Evolutionary conservation across 2,113 vertebrate species (phyloP).

Genomic region (Gymnobelideus leadbeateri): DNA sequence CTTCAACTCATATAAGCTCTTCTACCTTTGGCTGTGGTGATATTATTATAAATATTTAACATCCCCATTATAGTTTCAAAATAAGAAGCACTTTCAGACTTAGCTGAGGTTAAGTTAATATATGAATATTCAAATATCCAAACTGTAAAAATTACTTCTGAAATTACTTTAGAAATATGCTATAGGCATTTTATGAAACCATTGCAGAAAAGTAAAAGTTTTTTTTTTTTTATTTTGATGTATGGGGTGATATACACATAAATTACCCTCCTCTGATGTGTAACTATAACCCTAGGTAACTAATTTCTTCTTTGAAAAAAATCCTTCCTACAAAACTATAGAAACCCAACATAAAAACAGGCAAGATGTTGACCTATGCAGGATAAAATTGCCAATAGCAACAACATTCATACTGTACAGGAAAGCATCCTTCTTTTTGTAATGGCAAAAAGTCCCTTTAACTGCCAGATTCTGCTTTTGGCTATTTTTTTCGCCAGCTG

Average conservation of each 20-base stretch:
- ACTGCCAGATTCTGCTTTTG: slow-evolving; percentile 11
- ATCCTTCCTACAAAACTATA: background rate
- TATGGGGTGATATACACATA: background rate
- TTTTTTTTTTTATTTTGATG: background rate
- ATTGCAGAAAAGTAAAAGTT: background rate
- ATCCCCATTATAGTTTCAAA: background rate
- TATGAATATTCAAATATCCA: background rate
- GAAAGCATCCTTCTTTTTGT: background rate
- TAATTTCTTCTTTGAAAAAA: background rate
- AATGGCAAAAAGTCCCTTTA: background rate
- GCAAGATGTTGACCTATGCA: background rate
- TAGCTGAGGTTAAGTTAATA: background rate
- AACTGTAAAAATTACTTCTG: background rate
- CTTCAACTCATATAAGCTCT: too few species aligned
- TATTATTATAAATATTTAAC: background rate
- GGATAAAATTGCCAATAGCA: background rate
- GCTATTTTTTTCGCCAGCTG: background rate
- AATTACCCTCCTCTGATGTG: background rate
- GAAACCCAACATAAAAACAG: background rate
- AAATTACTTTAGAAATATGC: slow-evolving; percentile 25
- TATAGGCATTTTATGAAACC: background rate
- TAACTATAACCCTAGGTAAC: slow-evolving; percentile 2
- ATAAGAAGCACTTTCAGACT: background rate
- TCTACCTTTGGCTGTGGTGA: too few species aligned
- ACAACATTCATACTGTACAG: background rate